Conservation (phyloP, 2,888 invertebrate species). For the Ganaspis brasiliensis region DNA sequence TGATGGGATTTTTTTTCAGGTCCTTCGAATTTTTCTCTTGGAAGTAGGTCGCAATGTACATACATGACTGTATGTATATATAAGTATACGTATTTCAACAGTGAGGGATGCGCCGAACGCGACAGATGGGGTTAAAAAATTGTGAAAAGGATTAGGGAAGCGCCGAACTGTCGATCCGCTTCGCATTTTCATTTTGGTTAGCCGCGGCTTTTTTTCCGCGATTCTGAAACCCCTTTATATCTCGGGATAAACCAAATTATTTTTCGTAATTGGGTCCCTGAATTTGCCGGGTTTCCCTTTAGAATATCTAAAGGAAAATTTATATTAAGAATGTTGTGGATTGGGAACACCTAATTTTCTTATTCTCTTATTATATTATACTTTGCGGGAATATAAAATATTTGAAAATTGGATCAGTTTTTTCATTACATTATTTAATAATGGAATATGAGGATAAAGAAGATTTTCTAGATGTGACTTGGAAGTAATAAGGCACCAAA, state of each 20-base stretch:
- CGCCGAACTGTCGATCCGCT: conserved; percentile 73
- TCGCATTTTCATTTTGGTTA: conserved; percentile 75
- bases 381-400: too few relatives aligned
- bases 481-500: too few relatives aligned
- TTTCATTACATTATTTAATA: too few relatives aligned
- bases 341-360: too few relatives aligned
- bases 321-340: too few relatives aligned
- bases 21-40: conserved; percentile 69
- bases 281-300: too few relatives aligned
- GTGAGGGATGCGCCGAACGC: conserved; percentile 71
- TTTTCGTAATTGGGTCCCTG: conserved; percentile 60
- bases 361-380: too few relatives aligned
- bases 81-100: conserved; percentile 47
- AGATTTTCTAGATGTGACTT: too few relatives aligned
- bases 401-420: too few relatives aligned
- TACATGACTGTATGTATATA: conserved; percentile 34
- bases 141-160: conserved; percentile 80
- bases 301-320: too few relatives aligned
- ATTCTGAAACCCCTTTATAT: conserved; percentile 56
- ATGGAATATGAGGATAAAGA: too few relatives aligned
- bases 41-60: conserved; percentile 70
- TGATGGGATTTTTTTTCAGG: conserved; percentile 48
- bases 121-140: conserved; percentile 81
- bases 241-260: conserved; percentile 66
- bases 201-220: conserved; percentile 67